Evolutionary conservation across 2,888 invertebrate species (phyloP), one percentile per base, ranked within the genome.

Genomic region (Baronia brevicornis): DNA sequence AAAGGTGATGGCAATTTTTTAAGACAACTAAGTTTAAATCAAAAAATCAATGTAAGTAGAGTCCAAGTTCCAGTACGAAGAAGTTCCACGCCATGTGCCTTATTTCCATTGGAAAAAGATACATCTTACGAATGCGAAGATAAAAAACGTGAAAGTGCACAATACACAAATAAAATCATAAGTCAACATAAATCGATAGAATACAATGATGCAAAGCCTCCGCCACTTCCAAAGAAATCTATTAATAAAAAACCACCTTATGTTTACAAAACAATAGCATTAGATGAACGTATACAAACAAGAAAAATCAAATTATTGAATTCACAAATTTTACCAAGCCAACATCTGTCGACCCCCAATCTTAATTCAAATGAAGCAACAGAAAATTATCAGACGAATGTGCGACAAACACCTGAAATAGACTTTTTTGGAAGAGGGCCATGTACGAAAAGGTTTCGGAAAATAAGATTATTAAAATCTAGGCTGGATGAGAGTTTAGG

Each of bases 401-500:
- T 60, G 17, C 60, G 65, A 37, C 60, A 60, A 36, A 41, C 57
- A 32, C 54, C 75, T 32, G 73, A 73, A 51, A 70, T 54, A 18
- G 77, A 79, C 44, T 68, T 82, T 33, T 68, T 82, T 41, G 87
- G 87, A 24, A 79, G 86, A 63, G 87, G 87, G 21, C 87, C 88
- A 0, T 88, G 88, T 44, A 82, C 86, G 3, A 85, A 89, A 36
- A 73, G 89, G 27, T 90, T 89, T 59, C 75, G 89, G 38, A 86
- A 89, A 56, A 86, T 92, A 31, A 87, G 90, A 46, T 68, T 93
- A 44, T 78, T 88, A 35, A 90, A 91, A 56, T 85, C 88, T 17
- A 87, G 88, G 47, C 70, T 89, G 29, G 88, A 89, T 47, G 91
- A 91, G 55, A 90, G 88, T 48, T 79, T 92, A 18, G 92, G 92